phyloP scores from a whole-genome alignment of 1,140 invertebrate species.

The Drosophila sp. region DNA sequence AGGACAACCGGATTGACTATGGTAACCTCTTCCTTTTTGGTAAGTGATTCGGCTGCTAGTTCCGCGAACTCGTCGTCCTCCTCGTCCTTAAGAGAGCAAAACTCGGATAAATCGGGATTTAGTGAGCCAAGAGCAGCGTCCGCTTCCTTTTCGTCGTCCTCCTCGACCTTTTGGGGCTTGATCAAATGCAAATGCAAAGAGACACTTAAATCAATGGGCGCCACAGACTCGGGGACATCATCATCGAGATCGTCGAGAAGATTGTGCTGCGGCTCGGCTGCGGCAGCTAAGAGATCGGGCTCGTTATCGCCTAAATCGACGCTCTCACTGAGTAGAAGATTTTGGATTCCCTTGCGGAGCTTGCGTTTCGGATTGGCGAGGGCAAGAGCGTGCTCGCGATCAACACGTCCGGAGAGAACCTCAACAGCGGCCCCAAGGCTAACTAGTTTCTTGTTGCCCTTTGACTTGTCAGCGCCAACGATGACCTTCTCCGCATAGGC shows the following conservation, averaged over 20 bases:
- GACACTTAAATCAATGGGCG: constrained; percentile 87
- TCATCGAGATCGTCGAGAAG: constrained; percentile 90
- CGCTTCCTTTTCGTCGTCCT: constrained; percentile 49
- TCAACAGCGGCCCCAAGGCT: constrained; percentile 93
- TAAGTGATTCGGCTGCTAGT: constrained; percentile 89
- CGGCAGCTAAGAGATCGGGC: constrained; percentile 64
- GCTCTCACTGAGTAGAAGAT: constrained; percentile 89
- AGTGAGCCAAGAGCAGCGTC: constrained; percentile 12
- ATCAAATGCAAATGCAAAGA: constrained; percentile 86
- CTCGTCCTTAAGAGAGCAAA: constrained; percentile 85
- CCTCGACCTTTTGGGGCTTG: constrained; percentile 84
- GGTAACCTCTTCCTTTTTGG: constrained; percentile 85
- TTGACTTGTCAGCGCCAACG: constrained; percentile 89
- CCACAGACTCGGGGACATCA: constrained; percentile 86
- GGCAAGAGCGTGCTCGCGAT: constrained; percentile 86
- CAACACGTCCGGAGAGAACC: constrained; percentile 92
- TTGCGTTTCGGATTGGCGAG: constrained; percentile 86
- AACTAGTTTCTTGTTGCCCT: constrained; percentile 91
- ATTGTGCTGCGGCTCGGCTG: constrained; percentile 86
- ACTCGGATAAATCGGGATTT: constrained; percentile 82
- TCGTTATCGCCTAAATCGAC: constrained; percentile 85
- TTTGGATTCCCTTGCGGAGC: constrained; percentile 87
- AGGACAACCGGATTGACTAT: constrained; percentile 68
- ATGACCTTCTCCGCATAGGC: constrained; percentile 93
- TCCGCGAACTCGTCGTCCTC: constrained; percentile 91